Percentiles rank a stretch among this genome's conserved stretches.
Evolutionary conservation across 2,113 vertebrate species (phyloP).

Genomic region (Excalfactoria chinensis): DNA sequence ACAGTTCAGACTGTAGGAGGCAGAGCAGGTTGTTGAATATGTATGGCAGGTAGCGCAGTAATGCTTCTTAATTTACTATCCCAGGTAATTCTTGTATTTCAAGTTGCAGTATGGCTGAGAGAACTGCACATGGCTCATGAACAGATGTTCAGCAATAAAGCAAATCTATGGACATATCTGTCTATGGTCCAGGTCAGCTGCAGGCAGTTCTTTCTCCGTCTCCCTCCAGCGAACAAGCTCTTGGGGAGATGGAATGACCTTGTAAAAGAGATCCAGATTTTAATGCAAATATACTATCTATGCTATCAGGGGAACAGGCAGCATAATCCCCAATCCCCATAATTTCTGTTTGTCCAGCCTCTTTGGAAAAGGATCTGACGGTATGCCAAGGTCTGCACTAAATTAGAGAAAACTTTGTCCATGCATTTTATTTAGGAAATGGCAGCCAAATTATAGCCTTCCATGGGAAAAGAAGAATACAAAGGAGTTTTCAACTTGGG

Average conservation of each 20-base stretch:
- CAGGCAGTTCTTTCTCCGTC: neutral
- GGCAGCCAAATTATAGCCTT: neutral
- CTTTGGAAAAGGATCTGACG: neutral
- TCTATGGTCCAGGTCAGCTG: neutral
- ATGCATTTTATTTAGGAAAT: neutral
- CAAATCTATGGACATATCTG: fast-evolving
- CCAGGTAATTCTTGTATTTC: neutral
- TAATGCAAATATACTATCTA: neutral
- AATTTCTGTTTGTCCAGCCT: neutral
- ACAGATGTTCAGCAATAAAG: neutral
- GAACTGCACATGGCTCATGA: neutral
- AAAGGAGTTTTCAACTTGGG: neutral
- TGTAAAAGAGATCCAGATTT: neutral
- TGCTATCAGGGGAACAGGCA: neutral
- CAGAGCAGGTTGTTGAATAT: neutral
- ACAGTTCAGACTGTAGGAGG: neutral
- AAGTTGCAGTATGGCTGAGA: neutral
- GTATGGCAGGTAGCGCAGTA: neutral
- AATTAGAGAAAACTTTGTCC: neutral
- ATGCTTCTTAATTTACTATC: neutral
- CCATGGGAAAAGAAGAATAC: neutral
- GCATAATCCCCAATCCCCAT: neutral
- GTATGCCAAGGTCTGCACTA: neutral
- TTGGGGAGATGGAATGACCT: neutral
- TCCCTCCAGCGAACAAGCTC: neutral